Evolutionary conservation across 2,113 vertebrate species (phyloP).

Genomic region (Pelusios castaneus): DNA sequence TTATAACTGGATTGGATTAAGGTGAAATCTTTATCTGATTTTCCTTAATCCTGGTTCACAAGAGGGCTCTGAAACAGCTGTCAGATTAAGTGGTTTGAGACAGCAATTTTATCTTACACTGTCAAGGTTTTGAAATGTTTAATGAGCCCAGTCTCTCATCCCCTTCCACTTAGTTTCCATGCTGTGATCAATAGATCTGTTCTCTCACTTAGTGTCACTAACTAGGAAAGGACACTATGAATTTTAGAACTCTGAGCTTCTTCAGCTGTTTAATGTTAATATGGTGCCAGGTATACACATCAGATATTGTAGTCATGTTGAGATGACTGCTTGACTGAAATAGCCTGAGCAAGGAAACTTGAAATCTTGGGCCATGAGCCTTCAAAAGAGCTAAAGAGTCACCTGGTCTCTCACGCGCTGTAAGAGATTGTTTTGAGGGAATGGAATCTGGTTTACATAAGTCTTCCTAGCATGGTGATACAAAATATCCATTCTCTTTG

Average conservation of each 20-base stretch:
- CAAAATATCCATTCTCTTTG: not conserved
- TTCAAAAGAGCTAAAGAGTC: not conserved
- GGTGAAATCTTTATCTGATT: not conserved
- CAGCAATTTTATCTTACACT: not conserved
- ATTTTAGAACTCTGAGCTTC: not conserved
- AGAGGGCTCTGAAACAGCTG: not conserved
- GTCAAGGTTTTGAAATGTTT: not conserved
- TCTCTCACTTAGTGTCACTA: not conserved
- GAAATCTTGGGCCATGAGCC: not conserved
- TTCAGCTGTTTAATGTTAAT: not conserved
- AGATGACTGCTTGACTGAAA: slow-evolving; percentile 5
- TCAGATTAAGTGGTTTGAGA: not conserved
- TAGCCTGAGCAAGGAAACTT: not conserved
- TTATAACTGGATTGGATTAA: not conserved
- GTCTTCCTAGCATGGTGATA: not conserved
- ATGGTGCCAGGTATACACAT: not conserved
- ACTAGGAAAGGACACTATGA: not conserved
- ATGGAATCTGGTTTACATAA: not conserved
- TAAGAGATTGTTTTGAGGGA: not conserved
- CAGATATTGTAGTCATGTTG: not conserved
- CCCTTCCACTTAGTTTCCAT: not conserved
- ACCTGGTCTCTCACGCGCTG: not conserved
- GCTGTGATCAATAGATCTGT: not conserved
- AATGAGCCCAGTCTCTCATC: not conserved
- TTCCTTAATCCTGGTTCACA: not conserved